Percentiles rank a stretch among this genome's conserved stretches.
These are phyloP conservation scores for Pygoscelis adeliae DNA, from an alignment of 2,113 vertebrate genomes.

Conservation along the genomic window DNA sequence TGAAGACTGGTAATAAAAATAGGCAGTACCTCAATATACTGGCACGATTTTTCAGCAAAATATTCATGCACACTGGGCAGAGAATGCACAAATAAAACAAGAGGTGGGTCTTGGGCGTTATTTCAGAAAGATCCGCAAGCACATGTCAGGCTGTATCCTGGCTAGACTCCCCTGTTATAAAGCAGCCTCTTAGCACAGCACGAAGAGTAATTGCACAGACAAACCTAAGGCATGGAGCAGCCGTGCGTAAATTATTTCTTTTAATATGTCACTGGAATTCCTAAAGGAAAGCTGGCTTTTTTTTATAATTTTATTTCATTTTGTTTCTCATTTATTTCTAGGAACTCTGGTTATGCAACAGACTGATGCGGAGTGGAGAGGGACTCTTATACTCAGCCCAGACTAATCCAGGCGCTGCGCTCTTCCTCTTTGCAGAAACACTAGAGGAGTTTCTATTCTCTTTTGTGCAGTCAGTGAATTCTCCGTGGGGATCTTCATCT, in stretches of 20 bases:
- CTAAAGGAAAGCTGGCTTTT: background rate
- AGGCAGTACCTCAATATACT: background rate
- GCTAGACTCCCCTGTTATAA: background rate
- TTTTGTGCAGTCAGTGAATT: slow-evolving; percentile 42
- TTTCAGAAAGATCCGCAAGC: background rate
- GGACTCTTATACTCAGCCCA: slow-evolving; percentile 20
- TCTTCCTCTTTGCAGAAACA: slow-evolving; percentile 52
- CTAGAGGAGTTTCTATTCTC: slow-evolving; percentile 31
- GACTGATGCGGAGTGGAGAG: background rate
- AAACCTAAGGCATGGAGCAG: background rate
- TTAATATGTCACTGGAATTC: slow-evolving; percentile 17
- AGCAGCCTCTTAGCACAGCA: background rate
- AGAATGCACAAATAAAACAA: background rate
- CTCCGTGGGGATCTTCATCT: slow-evolving; percentile 40
- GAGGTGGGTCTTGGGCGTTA: background rate
- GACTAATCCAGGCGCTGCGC: background rate
- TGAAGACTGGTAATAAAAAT: background rate
- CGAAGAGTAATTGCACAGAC: background rate
- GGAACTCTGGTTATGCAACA: background rate
- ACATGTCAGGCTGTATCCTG: background rate
- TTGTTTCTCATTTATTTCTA: slow-evolving; percentile 40
- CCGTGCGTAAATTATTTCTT: background rate
- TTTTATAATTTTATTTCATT: background rate
- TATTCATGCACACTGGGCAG: background rate
- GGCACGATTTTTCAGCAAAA: background rate